phyloP scores from a whole-genome alignment of 2,888 invertebrate species.

The Trilocha varians region DNA sequence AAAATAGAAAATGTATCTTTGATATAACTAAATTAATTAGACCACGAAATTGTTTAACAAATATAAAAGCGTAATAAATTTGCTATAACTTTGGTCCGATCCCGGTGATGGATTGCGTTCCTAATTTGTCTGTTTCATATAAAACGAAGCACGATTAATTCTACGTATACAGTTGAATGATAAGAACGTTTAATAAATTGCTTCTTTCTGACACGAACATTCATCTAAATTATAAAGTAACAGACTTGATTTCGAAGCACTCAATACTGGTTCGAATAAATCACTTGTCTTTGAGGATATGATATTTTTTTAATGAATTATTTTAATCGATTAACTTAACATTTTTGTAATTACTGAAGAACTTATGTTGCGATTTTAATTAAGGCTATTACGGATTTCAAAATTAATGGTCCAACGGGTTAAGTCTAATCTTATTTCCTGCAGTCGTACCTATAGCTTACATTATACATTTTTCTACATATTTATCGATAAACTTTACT shows the following conservation, averaged over 20 bases:
- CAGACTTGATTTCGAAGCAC: neutral
- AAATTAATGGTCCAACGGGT: too few relatives aligned
- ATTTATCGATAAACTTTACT: too few relatives aligned
- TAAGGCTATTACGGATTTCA: too few relatives aligned
- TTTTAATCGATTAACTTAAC: too few relatives aligned
- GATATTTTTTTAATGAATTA: neutral
- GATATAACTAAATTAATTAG: too few relatives aligned
- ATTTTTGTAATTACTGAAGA: too few relatives aligned
- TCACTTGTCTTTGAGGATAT: neutral
- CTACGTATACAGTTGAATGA: neutral
- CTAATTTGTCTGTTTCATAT: slow-evolving; percentile 5
- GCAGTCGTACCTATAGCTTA: too few relatives aligned
- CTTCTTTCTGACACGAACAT: neutral
- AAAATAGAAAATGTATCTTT: too few relatives aligned
- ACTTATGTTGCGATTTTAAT: too few relatives aligned
- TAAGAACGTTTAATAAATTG: neutral
- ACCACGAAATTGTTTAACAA: neutral
- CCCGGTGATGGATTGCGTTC: neutral
- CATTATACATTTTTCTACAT: too few relatives aligned
- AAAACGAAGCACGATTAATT: slow-evolving; percentile 1
- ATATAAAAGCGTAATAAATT: slow-evolving; percentile 1
- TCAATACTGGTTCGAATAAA: neutral
- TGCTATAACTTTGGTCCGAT: neutral
- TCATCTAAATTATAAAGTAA: neutral
- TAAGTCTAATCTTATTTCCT: too few relatives aligned